Evolutionary conservation across 2,113 vertebrate genomes (phyloP), one percentile per base, ranked within the genome.

Genomic region (Cottus gobio): DNA sequence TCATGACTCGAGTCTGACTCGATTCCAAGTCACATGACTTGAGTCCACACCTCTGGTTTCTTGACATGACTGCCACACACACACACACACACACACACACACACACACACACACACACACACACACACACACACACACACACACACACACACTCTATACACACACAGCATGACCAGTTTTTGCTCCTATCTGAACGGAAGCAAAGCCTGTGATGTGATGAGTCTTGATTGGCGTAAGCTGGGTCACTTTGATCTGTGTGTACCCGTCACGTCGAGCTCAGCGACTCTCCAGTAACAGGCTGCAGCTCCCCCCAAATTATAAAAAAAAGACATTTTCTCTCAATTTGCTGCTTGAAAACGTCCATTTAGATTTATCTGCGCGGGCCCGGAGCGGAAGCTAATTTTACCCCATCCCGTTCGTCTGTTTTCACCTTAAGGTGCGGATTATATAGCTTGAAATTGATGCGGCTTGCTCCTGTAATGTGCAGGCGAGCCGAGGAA

Each of bases 161-260:
- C 56, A 31, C 34, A 48, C 44, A 57, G 71, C 73, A 60, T 74
- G 89, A 83, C 80, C 71, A 50, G 13, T 75, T 79, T 88, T 61
- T 54, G 30, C 54, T 68, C 44, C 60, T 54, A 63, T 85, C 58
- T 73, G 72, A 77, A 85, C 15, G 52, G 74, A 79, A 82, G 80
- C 34, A 34, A 67, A 61, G 57, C 69, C 58, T 57, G 63, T 86
- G 87, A 88, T 87, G 83, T 75, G 84, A 88, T 86, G 81, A 74
- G 69, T 71, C 34, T 68, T 80, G 82, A 83, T 83, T 70, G 74
- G 31, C 57, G 71, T 78, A 79, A 88, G 73, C 75, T 75, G 75
- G 75, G 79, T 87, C 78, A 82, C 84, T 90, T 86, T 88, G 73
- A 88, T 87, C 89, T 79, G 20, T 82, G 73, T 80, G 12, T 61